These are phyloP conservation scores for Drosophila saltans DNA, from an alignment of 1,140 invertebrate species.

Conservation along the genomic window DNA sequence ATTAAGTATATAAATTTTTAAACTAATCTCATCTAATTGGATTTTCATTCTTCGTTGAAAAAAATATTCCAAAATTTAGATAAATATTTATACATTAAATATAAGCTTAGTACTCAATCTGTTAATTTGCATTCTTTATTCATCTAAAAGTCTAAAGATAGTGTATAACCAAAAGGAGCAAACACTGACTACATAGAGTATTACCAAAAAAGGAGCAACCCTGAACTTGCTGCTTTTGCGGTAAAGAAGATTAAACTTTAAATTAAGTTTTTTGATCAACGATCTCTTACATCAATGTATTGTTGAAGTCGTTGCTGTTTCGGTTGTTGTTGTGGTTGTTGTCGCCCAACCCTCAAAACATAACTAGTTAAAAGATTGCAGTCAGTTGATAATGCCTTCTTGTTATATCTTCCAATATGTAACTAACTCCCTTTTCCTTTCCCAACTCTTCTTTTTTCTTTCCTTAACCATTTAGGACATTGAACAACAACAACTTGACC, in stretches of 20 bases:
- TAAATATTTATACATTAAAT: too few relatives aligned
- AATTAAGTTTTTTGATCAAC: conserved; percentile 10
- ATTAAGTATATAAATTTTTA: too few relatives aligned
- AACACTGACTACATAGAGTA: background rate
- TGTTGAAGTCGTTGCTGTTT: background rate
- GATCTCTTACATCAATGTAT: background rate
- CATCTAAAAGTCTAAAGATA: too few relatives aligned
- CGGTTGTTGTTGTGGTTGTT: background rate
- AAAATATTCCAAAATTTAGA: too few relatives aligned
- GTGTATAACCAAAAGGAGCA: too few relatives aligned
- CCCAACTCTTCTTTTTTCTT: background rate
- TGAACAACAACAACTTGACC: conserved; percentile 97
- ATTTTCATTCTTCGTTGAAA: too few relatives aligned
- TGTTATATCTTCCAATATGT: background rate
- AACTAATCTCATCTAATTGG: too few relatives aligned
- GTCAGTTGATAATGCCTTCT: conserved; percentile 4
- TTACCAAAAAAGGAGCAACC: background rate
- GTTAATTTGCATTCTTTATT: too few relatives aligned
- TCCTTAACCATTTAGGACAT: conserved; percentile 86
- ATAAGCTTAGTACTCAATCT: too few relatives aligned
- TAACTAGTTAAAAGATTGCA: conserved; percentile 4
- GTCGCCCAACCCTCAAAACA: conserved; percentile 10
- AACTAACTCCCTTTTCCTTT: background rate
- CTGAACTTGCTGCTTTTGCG: background rate
- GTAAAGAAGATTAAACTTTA: background rate